Base-by-base conservation (phyloP, 1,140 invertebrate species). In the Caenorhabditis tropicalis region DNA sequence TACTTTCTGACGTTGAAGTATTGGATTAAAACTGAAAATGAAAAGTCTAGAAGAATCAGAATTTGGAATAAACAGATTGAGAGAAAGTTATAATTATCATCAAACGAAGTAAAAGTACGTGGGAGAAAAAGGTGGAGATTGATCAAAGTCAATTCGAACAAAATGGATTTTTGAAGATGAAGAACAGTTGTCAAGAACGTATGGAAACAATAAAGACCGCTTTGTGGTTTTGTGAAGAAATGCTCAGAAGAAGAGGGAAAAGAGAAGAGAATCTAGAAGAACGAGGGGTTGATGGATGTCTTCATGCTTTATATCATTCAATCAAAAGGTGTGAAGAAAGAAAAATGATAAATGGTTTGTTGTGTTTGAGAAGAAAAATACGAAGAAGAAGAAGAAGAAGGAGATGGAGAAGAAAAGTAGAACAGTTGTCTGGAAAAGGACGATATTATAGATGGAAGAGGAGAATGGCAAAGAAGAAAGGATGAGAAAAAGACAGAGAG, bases 351-450 rank as follows among this genome's bases (percentile, higher is more conserved):
- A 65, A 65, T 65, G 33, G 29, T 65, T 33, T 65, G 33, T 65
- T 65, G 58, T 33, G 29, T 65, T 65, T 19, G 24, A 36, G 3
- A 5, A 43, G 12, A 43, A 43, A 43, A 12, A 43, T 43, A 12
- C 5, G 39, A 21, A 56, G 16, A 24, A 24, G 60, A 31, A 31
- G 21, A 70, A 31, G 3, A 5, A 43, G 12, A 43, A 43, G 12
- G 39, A 43, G 5, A 12, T 6, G 39, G 7, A 56, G 16, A 24
- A 24, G 60, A 48, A 27, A 48, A 10, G 58, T n/a, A 21, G 39
- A 83, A 46, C 39, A 58, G 82, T 48, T 70, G 82, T 21, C 60
- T 33, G 60, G 60, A 70, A 79, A 49, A 79, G 29, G 79, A 19
- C 27, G 27, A 24, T 48, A 24, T 16, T 19, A 24, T 9, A 39